A percentile compares a stretch with the other conserved stretches of the same genome.
These are phyloP conservation scores for Eurytoma adleriae DNA, from an alignment of 2,888 invertebrate genomes.

Conservation along the genomic window DNA sequence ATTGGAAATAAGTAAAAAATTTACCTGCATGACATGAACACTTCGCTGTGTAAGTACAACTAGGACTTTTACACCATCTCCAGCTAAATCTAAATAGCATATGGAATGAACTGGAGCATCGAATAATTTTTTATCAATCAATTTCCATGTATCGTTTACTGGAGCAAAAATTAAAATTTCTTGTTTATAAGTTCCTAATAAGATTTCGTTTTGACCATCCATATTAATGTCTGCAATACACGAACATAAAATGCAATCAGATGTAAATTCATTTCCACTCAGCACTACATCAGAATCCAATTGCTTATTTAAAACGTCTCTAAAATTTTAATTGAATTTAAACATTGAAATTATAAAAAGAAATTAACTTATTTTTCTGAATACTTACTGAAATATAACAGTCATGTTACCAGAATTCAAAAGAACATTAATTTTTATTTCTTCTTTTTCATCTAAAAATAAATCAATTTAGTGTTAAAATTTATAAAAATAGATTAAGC, in stretches of 20 bases:
- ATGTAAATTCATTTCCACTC: conserved; percentile 77
- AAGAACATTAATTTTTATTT: conserved; percentile 47
- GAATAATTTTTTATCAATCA: conserved; percentile 78
- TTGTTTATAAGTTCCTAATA: conserved; percentile 84
- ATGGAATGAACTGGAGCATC: conserved; percentile 81
- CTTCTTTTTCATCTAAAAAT: conserved; percentile 40
- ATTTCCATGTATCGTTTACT: conserved; percentile 75
- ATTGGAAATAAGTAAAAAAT: conserved; percentile 17
- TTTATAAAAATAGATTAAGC: neutral
- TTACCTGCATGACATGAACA: conserved; percentile 82
- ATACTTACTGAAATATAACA: conserved; percentile 54
- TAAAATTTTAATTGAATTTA: conserved; percentile 61
- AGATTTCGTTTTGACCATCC: conserved; percentile 83
- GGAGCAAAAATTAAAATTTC: conserved; percentile 78
- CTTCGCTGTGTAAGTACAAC: conserved; percentile 82
- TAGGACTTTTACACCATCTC: conserved; percentile 82
- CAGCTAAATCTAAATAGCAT: conserved; percentile 81
- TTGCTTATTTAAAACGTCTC: conserved; percentile 77
- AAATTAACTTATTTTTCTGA: neutral
- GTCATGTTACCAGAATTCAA: conserved; percentile 51
- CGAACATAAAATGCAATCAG: conserved; percentile 80
- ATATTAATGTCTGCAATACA: conserved; percentile 83
- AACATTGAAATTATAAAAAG: conserved; percentile 8
- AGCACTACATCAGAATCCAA: conserved; percentile 76
- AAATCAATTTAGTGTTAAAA: conserved; percentile 11